These are phyloP conservation scores for Microcebus jonahi DNA, from an alignment of 2,113 vertebrate species.

Conservation along the genomic window DNA sequence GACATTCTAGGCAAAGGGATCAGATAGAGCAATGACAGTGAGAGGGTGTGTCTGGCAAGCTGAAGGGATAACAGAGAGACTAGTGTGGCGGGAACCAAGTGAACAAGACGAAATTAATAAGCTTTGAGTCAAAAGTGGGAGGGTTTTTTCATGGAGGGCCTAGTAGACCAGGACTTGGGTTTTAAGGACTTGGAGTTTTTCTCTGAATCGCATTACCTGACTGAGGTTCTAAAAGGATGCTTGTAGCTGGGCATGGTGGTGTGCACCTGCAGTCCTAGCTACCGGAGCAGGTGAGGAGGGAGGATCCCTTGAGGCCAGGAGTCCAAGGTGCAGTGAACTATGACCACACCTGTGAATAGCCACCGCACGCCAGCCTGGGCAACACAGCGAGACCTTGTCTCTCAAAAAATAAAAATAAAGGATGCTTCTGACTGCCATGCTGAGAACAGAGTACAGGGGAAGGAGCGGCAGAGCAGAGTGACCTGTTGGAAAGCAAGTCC, in stretches of 20 bases:
- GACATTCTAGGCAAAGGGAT: neutral
- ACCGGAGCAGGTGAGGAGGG: neutral
- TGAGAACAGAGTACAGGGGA: neutral
- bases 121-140: neutral
- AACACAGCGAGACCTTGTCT: neutral
- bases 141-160: rapidly evolving
- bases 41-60: no score
- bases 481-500: neutral
- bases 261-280: neutral
- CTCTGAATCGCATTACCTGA: neutral
- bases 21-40: no score
- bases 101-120: rapidly evolving
- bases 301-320: neutral
- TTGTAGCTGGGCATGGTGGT: neutral
- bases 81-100: rapidly evolving
- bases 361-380: neutral
- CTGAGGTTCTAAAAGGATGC: neutral
- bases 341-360: neutral
- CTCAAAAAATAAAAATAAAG: neutral
- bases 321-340: neutral
- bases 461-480: neutral
- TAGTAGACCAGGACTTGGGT: neutral
- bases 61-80: no score
- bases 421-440: neutral
- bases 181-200: neutral